Percentiles rank a stretch among this genome's conserved stretches.
These are phyloP conservation scores for Mercenaria mercenaria DNA, from an alignment of 1,140 invertebrate genomes.

Conservation along the genomic window DNA sequence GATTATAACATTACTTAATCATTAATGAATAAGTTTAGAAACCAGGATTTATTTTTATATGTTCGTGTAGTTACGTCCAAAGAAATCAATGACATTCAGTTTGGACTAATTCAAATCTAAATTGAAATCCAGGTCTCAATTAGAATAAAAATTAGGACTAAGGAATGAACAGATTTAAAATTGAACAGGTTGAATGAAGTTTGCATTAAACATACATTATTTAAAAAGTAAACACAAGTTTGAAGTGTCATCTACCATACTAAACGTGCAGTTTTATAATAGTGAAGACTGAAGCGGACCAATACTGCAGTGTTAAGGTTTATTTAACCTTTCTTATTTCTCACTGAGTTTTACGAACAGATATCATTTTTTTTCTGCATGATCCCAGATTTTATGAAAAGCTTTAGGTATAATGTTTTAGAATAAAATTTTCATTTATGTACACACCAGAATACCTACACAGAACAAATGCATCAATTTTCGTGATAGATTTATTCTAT, in stretches of 20 bases:
- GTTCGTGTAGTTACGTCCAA: background rate
- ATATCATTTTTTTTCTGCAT: too few species aligned
- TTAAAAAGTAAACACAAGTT: constrained; percentile 12
- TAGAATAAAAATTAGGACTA: background rate
- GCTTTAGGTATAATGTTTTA: too few species aligned
- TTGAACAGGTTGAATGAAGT: background rate
- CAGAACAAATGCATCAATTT: too few species aligned
- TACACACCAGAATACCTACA: too few species aligned
- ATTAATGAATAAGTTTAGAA: constrained; percentile 5
- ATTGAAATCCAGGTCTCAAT: background rate
- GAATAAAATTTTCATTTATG: too few species aligned
- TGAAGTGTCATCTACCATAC: background rate
- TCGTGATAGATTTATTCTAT: too few species aligned
- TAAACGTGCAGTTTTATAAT: too few species aligned
- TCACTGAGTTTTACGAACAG: too few species aligned
- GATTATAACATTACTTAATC: constrained; percentile 21
- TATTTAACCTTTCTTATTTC: too few species aligned
- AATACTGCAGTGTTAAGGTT: background rate
- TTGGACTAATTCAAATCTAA: background rate
- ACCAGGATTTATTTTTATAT: background rate
- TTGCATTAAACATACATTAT: background rate
- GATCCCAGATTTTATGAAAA: too few species aligned
- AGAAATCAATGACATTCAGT: background rate
- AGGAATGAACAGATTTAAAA: constrained; percentile 11
- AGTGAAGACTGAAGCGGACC: background rate